Conservation (phyloP, 2,888 invertebrate species). For the Ethmia dodecea region DNA sequence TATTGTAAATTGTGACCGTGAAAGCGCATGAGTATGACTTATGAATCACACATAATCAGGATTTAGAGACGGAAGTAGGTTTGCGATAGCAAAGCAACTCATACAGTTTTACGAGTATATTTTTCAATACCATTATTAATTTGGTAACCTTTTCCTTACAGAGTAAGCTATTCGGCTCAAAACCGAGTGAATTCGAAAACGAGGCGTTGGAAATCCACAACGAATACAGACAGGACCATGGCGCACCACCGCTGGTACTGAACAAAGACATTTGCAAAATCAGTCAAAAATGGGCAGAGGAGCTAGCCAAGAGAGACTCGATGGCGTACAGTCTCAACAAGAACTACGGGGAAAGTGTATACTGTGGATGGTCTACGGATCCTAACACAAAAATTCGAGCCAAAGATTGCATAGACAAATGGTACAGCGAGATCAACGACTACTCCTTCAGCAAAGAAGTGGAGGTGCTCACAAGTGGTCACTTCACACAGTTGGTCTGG, state of each 20-base stretch:
- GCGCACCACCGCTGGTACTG: conserved; percentile 65
- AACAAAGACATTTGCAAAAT: conserved; percentile 80
- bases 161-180: conserved; percentile 61
- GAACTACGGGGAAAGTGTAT: conserved; percentile 83
- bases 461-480: conserved; percentile 79
- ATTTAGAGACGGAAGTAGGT: too few relatives aligned
- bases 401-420: conserved; percentile 83
- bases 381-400: conserved; percentile 81
- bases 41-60: too few relatives aligned
- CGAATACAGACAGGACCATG: conserved; percentile 62
- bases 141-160: conserved; percentile 33
- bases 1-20: too few relatives aligned
- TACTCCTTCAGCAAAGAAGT: conserved; percentile 84
- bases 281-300: conserved; percentile 85
- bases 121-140: not conserved
- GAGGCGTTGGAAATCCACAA: conserved; percentile 64
- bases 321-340: conserved; percentile 82
- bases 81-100: too few relatives aligned
- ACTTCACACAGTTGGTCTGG: conserved; percentile 91
- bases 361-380: conserved; percentile 82
- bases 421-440: conserved; percentile 87
- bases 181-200: conserved; percentile 56
- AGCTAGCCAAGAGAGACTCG: conserved; percentile 79
- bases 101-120: too few relatives aligned
- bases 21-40: too few relatives aligned